Percentiles rank a stretch among this genome's conserved stretches.
Conservation (phyloP, 2,113 vertebrate genomes). For the Theropithecus gelada region DNA sequence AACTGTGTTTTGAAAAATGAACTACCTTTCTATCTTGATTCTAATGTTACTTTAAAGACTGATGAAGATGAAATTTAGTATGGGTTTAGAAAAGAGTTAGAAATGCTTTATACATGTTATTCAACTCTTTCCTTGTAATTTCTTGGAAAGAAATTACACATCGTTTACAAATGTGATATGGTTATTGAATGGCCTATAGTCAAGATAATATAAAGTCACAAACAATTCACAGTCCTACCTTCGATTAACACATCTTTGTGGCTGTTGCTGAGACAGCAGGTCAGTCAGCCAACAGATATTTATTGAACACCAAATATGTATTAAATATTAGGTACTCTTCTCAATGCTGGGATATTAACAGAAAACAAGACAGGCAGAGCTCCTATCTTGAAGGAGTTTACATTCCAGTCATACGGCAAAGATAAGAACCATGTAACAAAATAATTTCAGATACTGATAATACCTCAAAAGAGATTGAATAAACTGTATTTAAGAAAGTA, state of each 20-base stretch:
- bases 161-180: background rate
- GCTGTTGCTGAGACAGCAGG: background rate
- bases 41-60: conserved; percentile 48
- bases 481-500: background rate
- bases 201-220: background rate
- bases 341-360: background rate
- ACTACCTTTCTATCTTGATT: conserved; percentile 42
- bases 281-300: background rate
- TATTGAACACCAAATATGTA: background rate
- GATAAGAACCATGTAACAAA: background rate
- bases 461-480: background rate
- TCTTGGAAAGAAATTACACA: conserved; percentile 35
- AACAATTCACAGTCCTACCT: background rate
- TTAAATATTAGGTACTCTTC: background rate
- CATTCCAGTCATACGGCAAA: background rate
- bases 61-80: conserved; percentile 32
- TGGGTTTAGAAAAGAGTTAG: background rate
- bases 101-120: background rate
- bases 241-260: background rate
- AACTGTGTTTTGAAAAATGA: conserved; percentile 51
- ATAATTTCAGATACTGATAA: background rate
- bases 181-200: background rate
- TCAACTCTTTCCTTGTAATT: background rate
- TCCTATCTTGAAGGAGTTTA: background rate
- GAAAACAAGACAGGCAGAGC: background rate